phyloP scores from a whole-genome alignment of 2,113 vertebrate genomes.

The Podocnemis expansa region DNA sequence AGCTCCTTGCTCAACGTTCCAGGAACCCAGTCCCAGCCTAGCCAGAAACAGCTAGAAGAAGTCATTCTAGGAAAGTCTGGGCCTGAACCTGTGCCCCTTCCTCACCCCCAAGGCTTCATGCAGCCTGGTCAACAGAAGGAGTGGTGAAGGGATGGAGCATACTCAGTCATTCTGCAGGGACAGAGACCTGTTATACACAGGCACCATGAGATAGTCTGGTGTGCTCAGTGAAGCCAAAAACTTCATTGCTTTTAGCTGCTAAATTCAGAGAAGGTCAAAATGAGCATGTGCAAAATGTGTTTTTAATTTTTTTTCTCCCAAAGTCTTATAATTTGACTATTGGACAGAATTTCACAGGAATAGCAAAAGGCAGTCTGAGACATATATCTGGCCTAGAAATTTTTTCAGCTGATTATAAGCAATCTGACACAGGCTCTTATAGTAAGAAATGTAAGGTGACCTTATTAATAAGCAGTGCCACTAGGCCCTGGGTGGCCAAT shows the following conservation, averaged over 20 bases:
- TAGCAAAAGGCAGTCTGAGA: background rate
- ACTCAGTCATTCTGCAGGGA: too few relatives aligned
- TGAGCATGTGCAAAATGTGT: background rate
- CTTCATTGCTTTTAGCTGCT: background rate
- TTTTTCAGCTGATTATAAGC: background rate
- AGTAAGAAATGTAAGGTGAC: background rate
- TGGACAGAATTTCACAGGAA: background rate
- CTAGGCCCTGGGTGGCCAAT: too few relatives aligned
- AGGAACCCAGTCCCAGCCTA: too few relatives aligned
- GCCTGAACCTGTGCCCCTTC: too few relatives aligned
- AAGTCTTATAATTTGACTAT: background rate
- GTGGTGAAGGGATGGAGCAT: too few relatives aligned
- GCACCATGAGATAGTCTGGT: background rate
- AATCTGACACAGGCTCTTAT: background rate
- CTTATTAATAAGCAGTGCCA: background rate
- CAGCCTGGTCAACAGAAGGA: too few relatives aligned
- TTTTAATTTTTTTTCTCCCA: background rate
- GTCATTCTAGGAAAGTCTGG: too few relatives aligned
- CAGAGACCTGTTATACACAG: too few relatives aligned
- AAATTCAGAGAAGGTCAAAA: background rate
- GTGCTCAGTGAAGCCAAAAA: background rate
- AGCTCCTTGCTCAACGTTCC: too few relatives aligned
- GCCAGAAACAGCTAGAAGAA: too few relatives aligned
- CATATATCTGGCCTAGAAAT: rapidly evolving
- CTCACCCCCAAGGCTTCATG: too few relatives aligned